Evolutionary conservation across 2,888 invertebrate species (phyloP).

Genomic region (Amphipyra tragopoginis): DNA sequence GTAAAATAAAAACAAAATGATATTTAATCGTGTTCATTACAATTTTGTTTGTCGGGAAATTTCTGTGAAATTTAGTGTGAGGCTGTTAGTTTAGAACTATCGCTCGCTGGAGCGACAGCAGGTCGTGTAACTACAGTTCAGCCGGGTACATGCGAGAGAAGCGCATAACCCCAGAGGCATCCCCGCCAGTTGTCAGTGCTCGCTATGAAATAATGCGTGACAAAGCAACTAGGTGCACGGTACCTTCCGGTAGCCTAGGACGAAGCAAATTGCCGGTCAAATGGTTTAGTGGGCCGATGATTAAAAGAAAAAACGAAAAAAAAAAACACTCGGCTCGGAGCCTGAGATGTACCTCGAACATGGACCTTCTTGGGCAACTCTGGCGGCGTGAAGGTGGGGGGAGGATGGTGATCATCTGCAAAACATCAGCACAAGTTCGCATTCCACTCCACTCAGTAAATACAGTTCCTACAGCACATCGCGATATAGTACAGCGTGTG

Average conservation of each 20-base stretch:
- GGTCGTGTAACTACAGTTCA: conserved; percentile 71
- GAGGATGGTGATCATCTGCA: conserved; percentile 99
- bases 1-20: conserved; percentile 67
- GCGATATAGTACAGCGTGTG: conserved; percentile 79
- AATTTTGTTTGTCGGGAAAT: conserved; percentile 49
- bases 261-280: conserved; percentile 84
- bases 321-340: conserved; percentile 85
- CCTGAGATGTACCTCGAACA: conserved; percentile 95
- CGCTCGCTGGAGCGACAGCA: conserved; percentile 72
- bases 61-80: conserved; percentile 48
- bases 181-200: conserved; percentile 77
- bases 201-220: conserved; percentile 87
- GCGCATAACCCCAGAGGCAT: conserved; percentile 69
- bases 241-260: conserved; percentile 79
- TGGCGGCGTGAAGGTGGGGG: conserved; percentile 99
- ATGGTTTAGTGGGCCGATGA: conserved; percentile 85
- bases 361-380: conserved; percentile 99
- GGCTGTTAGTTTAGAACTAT: conserved; percentile 53
- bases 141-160: conserved; percentile 84
- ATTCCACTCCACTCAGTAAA: conserved; percentile 89
- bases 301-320: conserved; percentile 77
- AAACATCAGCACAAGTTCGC: conserved; percentile 93
- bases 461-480: conserved; percentile 81
- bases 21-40: conserved; percentile 54
- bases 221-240: conserved; percentile 88